Evolutionary conservation across 1,140 invertebrate genomes (phyloP).

Genomic region (Maconellicoccus hirsutus): DNA sequence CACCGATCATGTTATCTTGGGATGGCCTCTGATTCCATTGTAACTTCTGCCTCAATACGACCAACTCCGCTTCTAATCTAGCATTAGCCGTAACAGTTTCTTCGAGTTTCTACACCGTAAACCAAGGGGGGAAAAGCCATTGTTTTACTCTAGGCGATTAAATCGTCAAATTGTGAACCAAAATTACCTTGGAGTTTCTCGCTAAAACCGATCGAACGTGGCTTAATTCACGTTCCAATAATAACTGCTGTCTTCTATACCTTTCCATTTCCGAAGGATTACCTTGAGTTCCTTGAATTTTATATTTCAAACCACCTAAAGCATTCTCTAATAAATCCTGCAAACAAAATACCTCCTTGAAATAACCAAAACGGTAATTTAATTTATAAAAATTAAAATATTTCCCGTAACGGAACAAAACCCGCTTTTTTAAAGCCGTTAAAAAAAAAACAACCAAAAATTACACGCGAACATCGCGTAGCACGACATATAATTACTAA

Average conservation of each 20-base stretch:
- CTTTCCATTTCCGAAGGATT: constrained; percentile 53
- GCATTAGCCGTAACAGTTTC: constrained; percentile 81
- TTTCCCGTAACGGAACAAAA: too few species aligned
- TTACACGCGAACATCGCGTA: too few species aligned
- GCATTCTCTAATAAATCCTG: constrained; percentile 64
- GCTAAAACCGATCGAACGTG: constrained; percentile 70
- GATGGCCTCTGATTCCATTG: constrained; percentile 36
- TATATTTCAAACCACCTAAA: constrained; percentile 51
- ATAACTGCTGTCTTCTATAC: constrained; percentile 55
- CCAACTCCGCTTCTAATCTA: constrained; percentile 71
- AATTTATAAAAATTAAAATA: too few species aligned
- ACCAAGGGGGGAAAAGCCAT: neutral
- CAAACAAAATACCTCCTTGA: constrained; percentile 27
- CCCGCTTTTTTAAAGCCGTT: too few species aligned
- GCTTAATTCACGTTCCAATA: constrained; percentile 69
- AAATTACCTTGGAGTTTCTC: constrained; percentile 72
- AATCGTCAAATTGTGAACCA: neutral
- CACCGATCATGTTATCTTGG: constrained; percentile 26
- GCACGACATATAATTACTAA: too few species aligned
- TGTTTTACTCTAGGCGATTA: too few species aligned
- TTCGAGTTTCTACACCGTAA: constrained; percentile 62
- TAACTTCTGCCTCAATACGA: constrained; percentile 70
- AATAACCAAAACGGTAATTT: neutral
- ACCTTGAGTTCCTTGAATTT: constrained; percentile 46
- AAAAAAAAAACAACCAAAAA: too few species aligned